These are phyloP conservation scores for Busseola fusca DNA, from an alignment of 2,888 invertebrate species.

Conservation along the genomic window DNA sequence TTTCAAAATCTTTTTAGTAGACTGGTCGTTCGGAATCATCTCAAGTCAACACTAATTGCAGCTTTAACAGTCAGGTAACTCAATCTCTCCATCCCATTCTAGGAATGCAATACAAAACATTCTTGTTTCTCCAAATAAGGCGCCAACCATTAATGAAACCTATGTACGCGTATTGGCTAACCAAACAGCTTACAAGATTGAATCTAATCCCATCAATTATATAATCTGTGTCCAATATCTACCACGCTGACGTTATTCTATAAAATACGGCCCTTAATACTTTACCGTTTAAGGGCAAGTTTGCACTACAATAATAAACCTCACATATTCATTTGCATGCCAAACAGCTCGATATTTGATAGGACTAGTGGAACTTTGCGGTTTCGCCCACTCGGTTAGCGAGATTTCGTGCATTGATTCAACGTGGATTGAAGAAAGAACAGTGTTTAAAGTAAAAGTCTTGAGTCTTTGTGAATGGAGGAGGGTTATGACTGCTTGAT, in stretches of 20 bases:
- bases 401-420: conserved; percentile 17
- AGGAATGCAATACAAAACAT: conserved; percentile 6
- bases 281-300: conserved; percentile 49
- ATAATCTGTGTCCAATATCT: conserved; percentile 47
- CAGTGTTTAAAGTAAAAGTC: neutral
- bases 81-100: neutral
- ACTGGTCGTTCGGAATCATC: neutral
- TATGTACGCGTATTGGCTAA: conserved; percentile 29
- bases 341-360: conserved; percentile 35
- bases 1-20: too few species aligned
- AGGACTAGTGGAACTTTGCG: conserved; percentile 20
- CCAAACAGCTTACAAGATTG: conserved; percentile 40
- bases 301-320: conserved; percentile 51
- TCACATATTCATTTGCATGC: conserved; percentile 49
- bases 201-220: conserved; percentile 47
- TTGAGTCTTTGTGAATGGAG: neutral
- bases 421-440: conserved; percentile 13
- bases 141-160: conserved; percentile 8
- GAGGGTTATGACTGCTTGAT: neutral
- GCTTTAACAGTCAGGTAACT: neutral
- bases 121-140: conserved; percentile 18
- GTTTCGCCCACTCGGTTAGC: conserved; percentile 31
- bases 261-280: conserved; percentile 48
- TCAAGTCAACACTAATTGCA: neutral
- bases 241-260: conserved; percentile 32